Evolutionary conservation across 2,888 invertebrate species (phyloP).

Genomic region (Diogma glabrata): DNA sequence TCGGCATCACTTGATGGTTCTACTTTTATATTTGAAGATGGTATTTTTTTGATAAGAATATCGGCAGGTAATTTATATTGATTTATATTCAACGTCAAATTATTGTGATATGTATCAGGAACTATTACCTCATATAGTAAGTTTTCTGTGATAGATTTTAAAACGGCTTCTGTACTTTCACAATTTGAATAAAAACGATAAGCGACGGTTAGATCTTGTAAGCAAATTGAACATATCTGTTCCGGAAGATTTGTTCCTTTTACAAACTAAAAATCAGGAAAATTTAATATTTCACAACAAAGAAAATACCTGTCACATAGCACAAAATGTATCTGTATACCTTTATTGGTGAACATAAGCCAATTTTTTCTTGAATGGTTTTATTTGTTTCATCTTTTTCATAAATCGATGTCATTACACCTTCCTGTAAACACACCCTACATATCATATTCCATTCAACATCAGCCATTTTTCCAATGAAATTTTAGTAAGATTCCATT

Average conservation of each 20-base stretch:
- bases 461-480: conserved; percentile 15
- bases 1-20: conserved; percentile 10
- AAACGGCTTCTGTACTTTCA: conserved; percentile 29
- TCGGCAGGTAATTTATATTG: conserved; percentile 23
- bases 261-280: conserved; percentile 21
- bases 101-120: neutral
- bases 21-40: conserved; percentile 12
- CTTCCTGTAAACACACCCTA: conserved; percentile 30
- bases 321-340: conserved; percentile 12
- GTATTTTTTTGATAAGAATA: conserved; percentile 19
- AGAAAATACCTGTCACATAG: neutral
- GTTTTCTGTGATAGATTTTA: conserved; percentile 24
- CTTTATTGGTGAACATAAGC: conserved; percentile 25
- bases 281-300: neutral
- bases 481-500: neutral
- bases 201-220: conserved; percentile 28
- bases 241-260: conserved; percentile 26
- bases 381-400: conserved; percentile 25
- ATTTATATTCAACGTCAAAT: conserved; percentile 17
- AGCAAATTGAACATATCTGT: conserved; percentile 30
- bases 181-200: conserved; percentile 33
- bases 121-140: neutral
- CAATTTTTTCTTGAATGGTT: conserved; percentile 30
- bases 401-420: conserved; percentile 27
- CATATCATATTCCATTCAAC: conserved; percentile 31